phyloP scores from a whole-genome alignment of 1,140 invertebrate species.

The Ceratosolen solmsi region DNA sequence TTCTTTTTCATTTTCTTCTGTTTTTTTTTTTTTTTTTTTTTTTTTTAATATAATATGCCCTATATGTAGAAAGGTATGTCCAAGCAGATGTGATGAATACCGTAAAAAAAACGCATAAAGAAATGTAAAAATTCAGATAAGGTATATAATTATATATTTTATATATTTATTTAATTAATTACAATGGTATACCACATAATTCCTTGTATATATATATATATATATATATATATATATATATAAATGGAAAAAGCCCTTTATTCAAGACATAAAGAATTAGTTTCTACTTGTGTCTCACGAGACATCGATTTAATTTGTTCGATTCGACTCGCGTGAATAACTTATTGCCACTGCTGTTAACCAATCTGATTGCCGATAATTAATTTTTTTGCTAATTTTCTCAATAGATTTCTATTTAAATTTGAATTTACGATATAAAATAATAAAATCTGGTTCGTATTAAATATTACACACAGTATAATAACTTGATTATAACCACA shows the following conservation, averaged over 20 bases:
- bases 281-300: not conserved
- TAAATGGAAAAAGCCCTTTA: not conserved
- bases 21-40: not conserved
- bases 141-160: no score
- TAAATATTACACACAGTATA: no score
- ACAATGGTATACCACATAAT: no score
- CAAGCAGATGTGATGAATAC: no score
- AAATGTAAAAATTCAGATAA: no score
- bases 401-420: not conserved
- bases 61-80: no score
- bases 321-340: not conserved
- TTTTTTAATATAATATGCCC: not conserved
- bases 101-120: no score
- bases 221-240: constrained; percentile 16
- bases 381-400: not conserved
- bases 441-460: no score
- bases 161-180: no score
- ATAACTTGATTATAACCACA: no score
- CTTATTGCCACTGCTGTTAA: not conserved
- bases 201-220: not conserved
- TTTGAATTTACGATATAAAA: no score
- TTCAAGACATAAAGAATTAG: not conserved
- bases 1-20: not conserved
- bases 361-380: not conserved
- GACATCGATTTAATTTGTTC: not conserved